Base-by-base conservation (phyloP, 2,888 invertebrate species). In the Athalia rosae region DNA sequence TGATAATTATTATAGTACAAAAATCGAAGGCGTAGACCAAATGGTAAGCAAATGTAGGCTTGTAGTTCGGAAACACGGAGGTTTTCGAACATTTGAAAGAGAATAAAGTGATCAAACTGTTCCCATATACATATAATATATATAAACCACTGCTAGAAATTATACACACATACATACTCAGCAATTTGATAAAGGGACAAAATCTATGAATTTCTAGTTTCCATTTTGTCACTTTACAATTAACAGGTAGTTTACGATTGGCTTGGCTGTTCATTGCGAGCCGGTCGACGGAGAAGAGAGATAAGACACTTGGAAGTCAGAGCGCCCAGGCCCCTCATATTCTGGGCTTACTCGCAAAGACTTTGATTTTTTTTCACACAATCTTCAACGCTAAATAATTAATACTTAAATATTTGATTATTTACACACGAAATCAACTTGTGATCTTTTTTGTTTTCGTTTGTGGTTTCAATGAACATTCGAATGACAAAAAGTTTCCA, bases 251-350 rank as follows among this genome's bases (percentile, higher is more conserved):
- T 74, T 58, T 66, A 56, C 63, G 76, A 74, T 74, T 74, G 74
- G 78, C 82, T 85, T 82, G 83, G 83, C 84, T 83, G 84, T 83
- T 83, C 83, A 83, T 85, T 82, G 80, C 85, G 82, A 85, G 83
- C 88, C 85, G 84, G 83, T 84, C 85, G 86, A 81, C 82, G 83
- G 82, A 86, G 82, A 83, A 83, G 83, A 85, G 82, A 86, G 83
- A 85, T 88, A 87, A 87, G 87, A 88, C 88, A 87, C 87, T 87
- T 88, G 85, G 86, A 88, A 88, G 88, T 88, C 85, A 83, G 85
- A 85, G 82, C 81, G 85, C 85, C 82, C 86, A 84, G 82, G 80
- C 83, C 82, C 83, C 81, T 82, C 79, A 77, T 81, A 81, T 80
- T 66, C 82, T 84, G 84, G 85, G 84, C 84, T 84, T 77, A 80